Percentiles rank a stretch among this genome's conserved stretches.
phyloP scores from a whole-genome alignment of 2,888 invertebrate species.

The Thymelicus sylvestris region DNA sequence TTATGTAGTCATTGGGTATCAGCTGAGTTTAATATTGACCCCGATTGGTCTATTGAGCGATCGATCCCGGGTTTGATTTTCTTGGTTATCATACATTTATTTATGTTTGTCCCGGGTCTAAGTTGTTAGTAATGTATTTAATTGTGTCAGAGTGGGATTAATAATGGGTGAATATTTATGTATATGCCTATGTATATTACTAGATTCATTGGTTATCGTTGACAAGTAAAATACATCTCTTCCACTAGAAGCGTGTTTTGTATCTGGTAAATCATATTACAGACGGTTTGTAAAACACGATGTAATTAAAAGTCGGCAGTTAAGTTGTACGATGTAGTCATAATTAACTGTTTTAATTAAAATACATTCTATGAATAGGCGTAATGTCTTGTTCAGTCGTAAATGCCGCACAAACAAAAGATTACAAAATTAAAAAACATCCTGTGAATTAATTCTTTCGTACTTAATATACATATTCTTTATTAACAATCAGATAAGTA shows the following conservation, averaged over 20 bases:
- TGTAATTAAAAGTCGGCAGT: slow-evolving; percentile 16
- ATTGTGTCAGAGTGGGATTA: no score
- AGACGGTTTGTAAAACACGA: neutral
- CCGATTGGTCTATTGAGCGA: no score
- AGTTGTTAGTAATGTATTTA: no score
- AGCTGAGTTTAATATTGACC: no score
- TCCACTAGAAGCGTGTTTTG: slow-evolving; percentile 13
- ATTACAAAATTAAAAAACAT: slow-evolving; percentile 7
- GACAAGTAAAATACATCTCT: slow-evolving; percentile 6
- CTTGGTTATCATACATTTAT: no score
- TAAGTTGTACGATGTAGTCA: slow-evolving; percentile 18
- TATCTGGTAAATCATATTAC: slow-evolving; percentile 16
- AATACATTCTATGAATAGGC: slow-evolving; percentile 17
- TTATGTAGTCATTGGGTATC: no score
- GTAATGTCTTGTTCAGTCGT: slow-evolving; percentile 1
- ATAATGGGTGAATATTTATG: no score
- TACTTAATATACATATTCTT: slow-evolving; percentile 18
- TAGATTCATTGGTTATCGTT: slow-evolving; percentile 1
- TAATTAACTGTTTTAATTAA: slow-evolving; percentile 28
- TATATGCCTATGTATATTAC: neutral
- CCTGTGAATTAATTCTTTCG: slow-evolving; percentile 27
- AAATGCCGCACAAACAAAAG: slow-evolving; percentile 17
- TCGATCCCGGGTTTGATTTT: no score
- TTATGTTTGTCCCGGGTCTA: no score
- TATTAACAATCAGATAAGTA: slow-evolving; percentile 25